Conservation (phyloP, 2,113 vertebrate genomes). For the Salminus brasiliensis region DNA sequence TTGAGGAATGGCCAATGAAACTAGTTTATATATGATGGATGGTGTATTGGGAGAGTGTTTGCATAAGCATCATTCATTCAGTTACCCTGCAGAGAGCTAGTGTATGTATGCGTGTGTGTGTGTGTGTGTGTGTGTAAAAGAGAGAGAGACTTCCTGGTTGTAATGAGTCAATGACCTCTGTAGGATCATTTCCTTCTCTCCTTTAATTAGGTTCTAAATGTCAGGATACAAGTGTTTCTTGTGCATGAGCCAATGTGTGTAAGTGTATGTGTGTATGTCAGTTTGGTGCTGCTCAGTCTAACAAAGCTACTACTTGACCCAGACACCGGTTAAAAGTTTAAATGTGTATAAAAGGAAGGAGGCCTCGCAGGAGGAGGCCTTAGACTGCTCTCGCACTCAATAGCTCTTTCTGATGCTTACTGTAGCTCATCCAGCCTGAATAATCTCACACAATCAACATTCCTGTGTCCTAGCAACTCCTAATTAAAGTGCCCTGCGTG, state of each 20-base stretch:
- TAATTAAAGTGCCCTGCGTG: slow-evolving; percentile 8
- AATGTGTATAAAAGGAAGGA: slow-evolving; percentile 12
- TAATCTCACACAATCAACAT: slow-evolving; percentile 12
- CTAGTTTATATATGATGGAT: slow-evolving; percentile 46
- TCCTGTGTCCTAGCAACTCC: slow-evolving; percentile 26
- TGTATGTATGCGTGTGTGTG: background rate
- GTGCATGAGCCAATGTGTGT: slow-evolving; percentile 27
- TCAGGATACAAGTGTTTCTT: slow-evolving; percentile 61
- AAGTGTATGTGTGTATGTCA: slow-evolving; percentile 3
- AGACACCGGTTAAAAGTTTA: slow-evolving; percentile 27
- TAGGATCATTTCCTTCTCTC: slow-evolving; percentile 53
- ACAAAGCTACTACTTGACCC: slow-evolving; percentile 12
- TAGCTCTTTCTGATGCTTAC: background rate
- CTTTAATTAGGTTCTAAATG: slow-evolving; percentile 77
- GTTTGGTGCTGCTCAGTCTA: slow-evolving; percentile 18
- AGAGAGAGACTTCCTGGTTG: slow-evolving; percentile 19
- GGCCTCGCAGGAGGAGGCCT: background rate
- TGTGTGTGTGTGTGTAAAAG: background rate
- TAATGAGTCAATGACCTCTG: slow-evolving; percentile 47
- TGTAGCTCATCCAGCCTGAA: slow-evolving; percentile 3
- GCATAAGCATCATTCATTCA: slow-evolving; percentile 55
- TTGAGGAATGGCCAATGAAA: slow-evolving; percentile 32
- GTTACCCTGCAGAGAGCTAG: background rate
- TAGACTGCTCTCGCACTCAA: slow-evolving; percentile 3
- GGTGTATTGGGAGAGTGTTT: slow-evolving; percentile 50